Evolutionary conservation across 1,140 invertebrate species (phyloP).

Genomic region (Myzus persicae): DNA sequence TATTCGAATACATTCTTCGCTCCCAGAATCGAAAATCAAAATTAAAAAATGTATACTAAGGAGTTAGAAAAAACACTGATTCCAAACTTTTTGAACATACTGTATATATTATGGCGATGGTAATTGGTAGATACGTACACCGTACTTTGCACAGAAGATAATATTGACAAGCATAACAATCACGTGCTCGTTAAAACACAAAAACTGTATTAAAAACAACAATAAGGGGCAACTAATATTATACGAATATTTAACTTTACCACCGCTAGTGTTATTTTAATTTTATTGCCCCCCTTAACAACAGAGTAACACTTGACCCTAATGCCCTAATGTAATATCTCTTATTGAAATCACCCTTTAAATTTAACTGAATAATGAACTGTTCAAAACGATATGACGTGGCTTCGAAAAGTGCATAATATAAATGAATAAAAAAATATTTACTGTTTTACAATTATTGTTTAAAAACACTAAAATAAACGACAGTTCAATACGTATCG

Average conservation of each 20-base stretch:
- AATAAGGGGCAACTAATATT: background rate
- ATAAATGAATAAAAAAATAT: background rate
- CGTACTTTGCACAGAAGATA: background rate
- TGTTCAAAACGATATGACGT: background rate
- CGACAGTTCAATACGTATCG: background rate
- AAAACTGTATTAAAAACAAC: background rate
- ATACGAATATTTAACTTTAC: constrained; percentile 2
- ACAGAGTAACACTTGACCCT: background rate
- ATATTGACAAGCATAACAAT: background rate
- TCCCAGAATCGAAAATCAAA: background rate
- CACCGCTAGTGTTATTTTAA: background rate
- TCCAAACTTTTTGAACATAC: background rate
- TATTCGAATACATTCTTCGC: too few species aligned
- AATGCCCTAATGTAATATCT: constrained; percentile 9
- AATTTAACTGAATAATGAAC: background rate
- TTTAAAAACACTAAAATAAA: background rate
- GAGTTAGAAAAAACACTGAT: background rate
- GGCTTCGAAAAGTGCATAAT: background rate
- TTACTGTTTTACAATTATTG: background rate
- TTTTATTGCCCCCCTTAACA: background rate
- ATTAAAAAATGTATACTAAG: background rate
- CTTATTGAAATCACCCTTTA: background rate
- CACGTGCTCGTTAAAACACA: background rate
- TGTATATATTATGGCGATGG: background rate
- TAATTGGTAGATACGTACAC: background rate